Percentiles rank a stretch among this genome's conserved stretches.
These are phyloP conservation scores for Arctocebus calabarensis DNA, from an alignment of 2,797 vertebrate species.

Conservation along the genomic window DNA sequence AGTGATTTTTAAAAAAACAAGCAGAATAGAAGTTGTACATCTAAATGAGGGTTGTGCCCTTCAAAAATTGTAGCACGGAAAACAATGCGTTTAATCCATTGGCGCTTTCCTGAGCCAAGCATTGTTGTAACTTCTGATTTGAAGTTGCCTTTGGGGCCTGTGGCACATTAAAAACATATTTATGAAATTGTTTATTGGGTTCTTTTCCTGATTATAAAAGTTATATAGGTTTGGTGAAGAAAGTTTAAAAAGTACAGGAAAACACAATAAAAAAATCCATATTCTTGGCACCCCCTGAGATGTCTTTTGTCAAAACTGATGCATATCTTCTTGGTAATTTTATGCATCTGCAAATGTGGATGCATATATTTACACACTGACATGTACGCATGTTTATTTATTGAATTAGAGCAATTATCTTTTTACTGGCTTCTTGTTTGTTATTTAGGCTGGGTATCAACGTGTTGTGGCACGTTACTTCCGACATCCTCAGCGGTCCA, in stretches of 20 bases:
- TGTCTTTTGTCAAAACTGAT: slow-evolving; percentile 31
- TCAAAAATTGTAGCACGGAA: slow-evolving; percentile 56
- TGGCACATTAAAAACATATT: slow-evolving; percentile 53
- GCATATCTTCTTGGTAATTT: neutral
- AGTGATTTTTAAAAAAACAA: slow-evolving; percentile 52
- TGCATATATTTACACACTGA: neutral
- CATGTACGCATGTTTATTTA: neutral
- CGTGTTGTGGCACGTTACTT: neutral
- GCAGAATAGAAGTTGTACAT: slow-evolving; percentile 76
- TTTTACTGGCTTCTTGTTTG: neutral
- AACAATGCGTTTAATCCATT: slow-evolving; percentile 42
- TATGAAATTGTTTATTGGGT: slow-evolving; percentile 65
- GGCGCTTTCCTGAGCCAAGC: slow-evolving; percentile 47
- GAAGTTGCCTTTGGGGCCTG: slow-evolving; percentile 69
- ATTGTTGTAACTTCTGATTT: slow-evolving; percentile 61
- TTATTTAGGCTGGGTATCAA: slow-evolving; percentile 19
- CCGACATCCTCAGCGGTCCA: neutral
- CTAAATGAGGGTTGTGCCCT: slow-evolving; percentile 75
- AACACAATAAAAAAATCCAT: slow-evolving; percentile 37
- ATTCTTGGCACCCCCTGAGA: neutral
- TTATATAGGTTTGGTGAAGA: slow-evolving; percentile 21
- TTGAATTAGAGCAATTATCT: neutral
- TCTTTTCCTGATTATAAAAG: neutral
- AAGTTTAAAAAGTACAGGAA: slow-evolving; percentile 57
- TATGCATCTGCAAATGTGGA: neutral